Evolutionary conservation across 2,113 vertebrate species (phyloP), one percentile per base, ranked within the genome.

Genomic region (Pagrus major): DNA sequence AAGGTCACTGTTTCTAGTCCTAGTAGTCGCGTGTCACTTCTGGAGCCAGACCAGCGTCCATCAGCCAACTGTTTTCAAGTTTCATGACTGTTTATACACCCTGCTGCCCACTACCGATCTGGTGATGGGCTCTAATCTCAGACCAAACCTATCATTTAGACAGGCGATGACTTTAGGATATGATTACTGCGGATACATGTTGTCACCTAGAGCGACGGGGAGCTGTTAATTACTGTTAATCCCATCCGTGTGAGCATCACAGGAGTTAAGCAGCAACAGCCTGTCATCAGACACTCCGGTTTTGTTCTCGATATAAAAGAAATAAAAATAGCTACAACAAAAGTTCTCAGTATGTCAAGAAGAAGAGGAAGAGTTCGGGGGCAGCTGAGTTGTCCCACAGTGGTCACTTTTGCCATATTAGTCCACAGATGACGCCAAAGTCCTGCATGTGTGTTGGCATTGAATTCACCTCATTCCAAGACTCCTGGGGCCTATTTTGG

Each of bases 381-480:
- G 9, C 14, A 2, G 37, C 65, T 79, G 33, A 65, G 81, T 77
- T 59, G 81, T 83, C 56, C 47, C 16, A 20, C 33, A 64, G 71
- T 44, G 4, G 67, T 68, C 66, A 69, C 9, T 80, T 90, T 90
- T 68, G 79, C 93, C 94, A 93, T 94, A 94, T 95, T 94, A 87
- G 94, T 95, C 91, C 87, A 80, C 60, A 68, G 71, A 85, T 85
- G 83, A 80, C 84, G 69, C 88, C 83, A 94, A 94, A 94, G 86
- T 92, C 55, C 52, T 5, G 35, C 73, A 65, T 84, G 71, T 82
- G 81, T 82, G 81, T 89, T 93, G 92, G 90, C 91, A 91, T 91
- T 90, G 91, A 93, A 94, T 94, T 94, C 91, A 90, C 83, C 92
- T 93, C 94, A 94, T 95, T 95, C 95, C 92, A 94, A 94, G 91